Percentiles rank a stretch among this genome's conserved stretches.
Evolutionary conservation across 2,888 invertebrate genomes (phyloP).

Genomic region (Limenitis camilla): DNA sequence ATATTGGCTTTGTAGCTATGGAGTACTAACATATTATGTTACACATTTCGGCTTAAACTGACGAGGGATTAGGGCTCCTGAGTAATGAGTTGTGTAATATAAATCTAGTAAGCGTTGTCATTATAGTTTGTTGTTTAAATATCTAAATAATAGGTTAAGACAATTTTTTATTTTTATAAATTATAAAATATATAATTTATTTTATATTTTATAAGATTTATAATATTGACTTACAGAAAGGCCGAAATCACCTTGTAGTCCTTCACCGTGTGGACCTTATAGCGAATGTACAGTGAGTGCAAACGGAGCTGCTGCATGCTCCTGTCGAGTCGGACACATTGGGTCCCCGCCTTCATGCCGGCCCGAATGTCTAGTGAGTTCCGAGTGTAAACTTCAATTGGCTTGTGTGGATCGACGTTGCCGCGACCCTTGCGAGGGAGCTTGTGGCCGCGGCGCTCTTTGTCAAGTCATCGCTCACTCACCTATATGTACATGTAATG

Average conservation of each 20-base stretch:
- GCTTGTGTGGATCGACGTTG: slow-evolving; percentile 83
- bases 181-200: too few relatives aligned
- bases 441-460: slow-evolving; percentile 81
- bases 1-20: too few relatives aligned
- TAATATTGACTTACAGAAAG: slow-evolving; percentile 26
- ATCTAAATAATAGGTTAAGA: too few relatives aligned
- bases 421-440: slow-evolving; percentile 82
- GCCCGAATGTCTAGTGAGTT: slow-evolving; percentile 83
- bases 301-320: slow-evolving; percentile 78
- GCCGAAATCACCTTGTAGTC: slow-evolving; percentile 74
- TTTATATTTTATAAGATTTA: too few relatives aligned
- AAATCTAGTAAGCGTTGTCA: too few relatives aligned
- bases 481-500: slow-evolving; percentile 82
- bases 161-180: too few relatives aligned
- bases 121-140: too few relatives aligned
- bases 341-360: slow-evolving; percentile 84
- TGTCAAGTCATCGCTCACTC: slow-evolving; percentile 84
- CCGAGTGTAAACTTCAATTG: slow-evolving; percentile 79
- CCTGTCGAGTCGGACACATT: slow-evolving; percentile 81
- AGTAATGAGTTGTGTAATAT: too few relatives aligned
- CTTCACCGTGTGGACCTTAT: slow-evolving; percentile 86
- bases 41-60: too few relatives aligned
- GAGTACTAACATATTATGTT: too few relatives aligned
- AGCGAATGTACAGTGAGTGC: slow-evolving; percentile 75
- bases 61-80: too few relatives aligned